Conservation (phyloP, 2,797 vertebrate species). For the Pteropus rufus region DNA sequence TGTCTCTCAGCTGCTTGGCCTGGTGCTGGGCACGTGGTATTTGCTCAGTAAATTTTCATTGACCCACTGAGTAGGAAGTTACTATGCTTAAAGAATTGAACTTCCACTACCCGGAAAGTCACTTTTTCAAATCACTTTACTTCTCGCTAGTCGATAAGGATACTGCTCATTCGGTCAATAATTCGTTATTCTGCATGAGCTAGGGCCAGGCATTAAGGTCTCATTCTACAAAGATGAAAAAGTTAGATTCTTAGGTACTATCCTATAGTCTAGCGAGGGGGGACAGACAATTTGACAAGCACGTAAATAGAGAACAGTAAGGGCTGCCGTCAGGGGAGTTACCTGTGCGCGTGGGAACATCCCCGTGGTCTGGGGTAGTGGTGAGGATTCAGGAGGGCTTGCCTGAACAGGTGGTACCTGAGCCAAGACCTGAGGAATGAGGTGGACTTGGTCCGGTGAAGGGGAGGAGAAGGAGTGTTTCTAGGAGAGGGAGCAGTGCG, state of each 20-base stretch:
- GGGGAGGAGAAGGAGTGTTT: neutral
- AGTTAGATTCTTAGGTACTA: no score
- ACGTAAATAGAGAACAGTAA: neutral
- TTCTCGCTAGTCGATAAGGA: neutral
- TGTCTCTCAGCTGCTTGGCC: neutral
- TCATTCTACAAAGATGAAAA: neutral
- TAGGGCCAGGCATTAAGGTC: neutral
- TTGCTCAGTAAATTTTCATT: neutral
- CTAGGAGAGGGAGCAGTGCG: neutral
- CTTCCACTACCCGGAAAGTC: neutral
- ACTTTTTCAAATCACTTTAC: neutral
- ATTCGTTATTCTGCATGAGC: neutral
- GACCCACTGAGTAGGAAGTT: neutral
- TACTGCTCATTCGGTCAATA: neutral
- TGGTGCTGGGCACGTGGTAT: neutral
- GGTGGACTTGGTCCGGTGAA: neutral
- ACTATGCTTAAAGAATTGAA: neutral
- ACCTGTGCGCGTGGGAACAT: fast-evolving
- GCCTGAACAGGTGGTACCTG: neutral
- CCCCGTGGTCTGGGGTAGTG: no score
- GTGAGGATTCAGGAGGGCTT: neutral
- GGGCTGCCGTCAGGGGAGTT: neutral
- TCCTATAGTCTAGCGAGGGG: neutral
- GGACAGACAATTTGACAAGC: neutral
- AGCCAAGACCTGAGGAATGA: neutral